Conservation (phyloP, 2,888 invertebrate species). For the Lycophotia porphyrea region DNA sequence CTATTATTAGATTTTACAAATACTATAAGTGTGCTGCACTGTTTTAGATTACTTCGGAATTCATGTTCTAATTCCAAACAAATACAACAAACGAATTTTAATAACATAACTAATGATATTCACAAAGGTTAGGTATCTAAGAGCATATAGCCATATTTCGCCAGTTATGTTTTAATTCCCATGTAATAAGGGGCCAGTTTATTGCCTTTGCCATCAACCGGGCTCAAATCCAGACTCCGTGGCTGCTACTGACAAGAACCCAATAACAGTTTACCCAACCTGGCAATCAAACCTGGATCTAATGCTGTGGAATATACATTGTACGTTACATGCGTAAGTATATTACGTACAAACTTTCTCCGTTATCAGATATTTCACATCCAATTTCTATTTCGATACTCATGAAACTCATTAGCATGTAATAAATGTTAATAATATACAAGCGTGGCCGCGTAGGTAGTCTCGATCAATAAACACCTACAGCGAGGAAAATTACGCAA, state of each 20-base stretch:
- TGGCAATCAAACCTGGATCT: background rate
- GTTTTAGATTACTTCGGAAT: background rate
- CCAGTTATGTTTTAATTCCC: background rate
- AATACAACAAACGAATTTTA: background rate
- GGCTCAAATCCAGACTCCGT: background rate
- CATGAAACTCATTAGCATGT: background rate
- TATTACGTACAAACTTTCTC: background rate
- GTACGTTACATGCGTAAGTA: background rate
- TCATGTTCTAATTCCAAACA: background rate
- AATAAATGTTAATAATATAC: slow-evolving; percentile 16
- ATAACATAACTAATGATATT: background rate
- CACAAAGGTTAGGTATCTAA: background rate
- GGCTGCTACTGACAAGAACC: background rate
- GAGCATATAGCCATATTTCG: background rate
- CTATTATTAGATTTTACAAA: background rate
- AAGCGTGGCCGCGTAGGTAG: slow-evolving; percentile 5
- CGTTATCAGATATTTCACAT: background rate
- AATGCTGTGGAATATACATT: background rate
- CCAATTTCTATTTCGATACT: background rate
- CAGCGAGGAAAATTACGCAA: slow-evolving; percentile 25
- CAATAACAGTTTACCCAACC: background rate
- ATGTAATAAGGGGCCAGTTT: background rate
- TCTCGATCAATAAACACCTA: slow-evolving; percentile 13
- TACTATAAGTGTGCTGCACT: background rate
- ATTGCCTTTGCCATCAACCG: background rate